Conservation (phyloP, 2,888 invertebrate genomes). For the Hymenopus coronatus region DNA sequence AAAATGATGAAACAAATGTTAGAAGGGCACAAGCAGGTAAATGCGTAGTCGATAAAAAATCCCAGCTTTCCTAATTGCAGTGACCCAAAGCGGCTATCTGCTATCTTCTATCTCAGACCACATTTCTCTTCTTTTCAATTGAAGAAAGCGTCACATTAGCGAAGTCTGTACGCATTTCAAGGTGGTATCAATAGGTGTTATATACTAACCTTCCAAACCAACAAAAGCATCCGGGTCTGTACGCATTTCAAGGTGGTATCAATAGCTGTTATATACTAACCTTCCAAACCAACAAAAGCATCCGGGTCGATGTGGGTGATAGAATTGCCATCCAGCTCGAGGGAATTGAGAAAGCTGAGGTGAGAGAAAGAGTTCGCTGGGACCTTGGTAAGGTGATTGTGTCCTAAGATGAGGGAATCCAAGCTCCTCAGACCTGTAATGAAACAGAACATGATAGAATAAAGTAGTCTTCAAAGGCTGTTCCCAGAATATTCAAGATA, state of each 20-base stretch:
- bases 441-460: too few relatives aligned
- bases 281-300: constrained; percentile 85
- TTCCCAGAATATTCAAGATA: too few relatives aligned
- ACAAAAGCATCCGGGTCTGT: constrained; percentile 60
- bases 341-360: constrained; percentile 74
- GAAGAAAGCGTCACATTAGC: background rate
- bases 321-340: constrained; percentile 84
- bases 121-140: background rate
- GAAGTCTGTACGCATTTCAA: background rate
- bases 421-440: constrained; percentile 69
- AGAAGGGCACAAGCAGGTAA: too few relatives aligned
- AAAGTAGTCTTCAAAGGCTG: too few relatives aligned
- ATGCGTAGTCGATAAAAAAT: too few relatives aligned
- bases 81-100: background rate
- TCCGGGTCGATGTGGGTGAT: constrained; percentile 78
- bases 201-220: constrained; percentile 76
- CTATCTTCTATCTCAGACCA: background rate
- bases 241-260: background rate
- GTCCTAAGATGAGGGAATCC: constrained; percentile 81
- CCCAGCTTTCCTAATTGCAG: background rate
- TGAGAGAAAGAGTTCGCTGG: constrained; percentile 81
- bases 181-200: background rate
- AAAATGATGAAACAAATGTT: too few relatives aligned
- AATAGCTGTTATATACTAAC: constrained; percentile 50
- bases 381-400: constrained; percentile 76